Evolutionary conservation across 2,888 invertebrate genomes (phyloP), one percentile per base, ranked within the genome.

Genomic region (Belgica antarctica): DNA sequence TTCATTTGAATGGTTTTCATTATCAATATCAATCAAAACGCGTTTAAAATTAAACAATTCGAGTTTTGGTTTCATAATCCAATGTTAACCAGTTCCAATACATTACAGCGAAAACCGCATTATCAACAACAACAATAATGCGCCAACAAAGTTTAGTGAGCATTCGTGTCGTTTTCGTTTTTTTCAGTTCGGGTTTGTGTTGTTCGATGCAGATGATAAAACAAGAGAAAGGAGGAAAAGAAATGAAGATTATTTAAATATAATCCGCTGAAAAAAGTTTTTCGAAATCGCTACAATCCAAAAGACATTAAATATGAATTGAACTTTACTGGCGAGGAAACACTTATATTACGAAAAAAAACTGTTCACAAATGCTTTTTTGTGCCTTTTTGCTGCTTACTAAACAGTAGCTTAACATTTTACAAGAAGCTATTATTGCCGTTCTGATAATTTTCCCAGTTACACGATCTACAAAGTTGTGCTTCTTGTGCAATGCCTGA

Each of bases 281-380:
- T 59, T 59, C 7, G 27, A 65, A 65, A 65, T 65, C 46, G 65
- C 65, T 47, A 65, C 65, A 68, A 57, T 68, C 57, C 52, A 68
- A 68, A 68, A 57, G 68, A 68, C 68, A 68, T 68, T 68, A 68
- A 68, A 57, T 68, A 68, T 68, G 52, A 68, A 68, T 68, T 68
- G 57, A 68, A 68, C 57, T 68, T 68, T 22, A 47, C 68, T 52
- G 52, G 66, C 66, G 52, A 31, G 34, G n/a, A 46, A 59, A 27
- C 59, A 59, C 19, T 59, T 59, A 27, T n/a, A n/a, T n/a, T n/a
- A n/a, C n/a, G n/a, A n/a, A n/a, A n/a, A n/a, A n/a, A n/a, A n/a
- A 59, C 25, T 59, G 19, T 59, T 59, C 17, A 15, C 52, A 52
- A 52, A 2, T 52, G 52, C 52, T 52, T 17, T n/a, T 5, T 22